Evolutionary conservation across 2,797 vertebrate genomes (phyloP), one percentile per base, ranked within the genome.

Genomic region (Sebastes matsubarae): DNA sequence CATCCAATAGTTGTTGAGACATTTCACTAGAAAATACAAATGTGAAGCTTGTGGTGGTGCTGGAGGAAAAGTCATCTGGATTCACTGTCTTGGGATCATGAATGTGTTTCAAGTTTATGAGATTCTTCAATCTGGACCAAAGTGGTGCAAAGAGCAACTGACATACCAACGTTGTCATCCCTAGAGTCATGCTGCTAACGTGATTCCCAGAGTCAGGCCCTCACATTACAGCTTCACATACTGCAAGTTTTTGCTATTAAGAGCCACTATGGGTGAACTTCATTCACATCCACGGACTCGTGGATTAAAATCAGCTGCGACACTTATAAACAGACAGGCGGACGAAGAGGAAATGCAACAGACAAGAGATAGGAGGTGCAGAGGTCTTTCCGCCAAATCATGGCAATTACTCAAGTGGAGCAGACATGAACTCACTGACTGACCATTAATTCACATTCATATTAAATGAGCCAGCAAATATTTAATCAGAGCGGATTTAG

Each of bases 401-500:
- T 34, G 29, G 71, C 67, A 86, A 86, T 82, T 83, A 77, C 70
- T 90, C 71, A 76, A 66, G 80, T 58, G 59, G 63, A 83, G 79
- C 79, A 30, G 79, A 84, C 75, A 67, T 68, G 85, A 87, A 85
- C 83, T 80, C 78, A 80, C 64, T 77, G 80, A 88, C 87, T 89
- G 88, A 81, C 86, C 88, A 83, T 90, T 88, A 89, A 93, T 90
- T 91, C 82, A 88, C 85, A 84, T 92, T 91, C 83, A 91, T 84
- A 90, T 81, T 87, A 93, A 94, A 93, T 92, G 87, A 93, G 87
- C 75, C 85, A 83, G 89, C 82, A 92, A 90, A 93, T 89, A 91
- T 93, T 92, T 90, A 91, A 93, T 89, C 89, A 88, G 75, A 87
- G 86, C 32, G 71, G 91, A 90, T 92, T 92, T 81, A 79, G 66